phyloP scores from a whole-genome alignment of 64 coral and sea anemone species.

The Montipora efflorescens region DNA sequence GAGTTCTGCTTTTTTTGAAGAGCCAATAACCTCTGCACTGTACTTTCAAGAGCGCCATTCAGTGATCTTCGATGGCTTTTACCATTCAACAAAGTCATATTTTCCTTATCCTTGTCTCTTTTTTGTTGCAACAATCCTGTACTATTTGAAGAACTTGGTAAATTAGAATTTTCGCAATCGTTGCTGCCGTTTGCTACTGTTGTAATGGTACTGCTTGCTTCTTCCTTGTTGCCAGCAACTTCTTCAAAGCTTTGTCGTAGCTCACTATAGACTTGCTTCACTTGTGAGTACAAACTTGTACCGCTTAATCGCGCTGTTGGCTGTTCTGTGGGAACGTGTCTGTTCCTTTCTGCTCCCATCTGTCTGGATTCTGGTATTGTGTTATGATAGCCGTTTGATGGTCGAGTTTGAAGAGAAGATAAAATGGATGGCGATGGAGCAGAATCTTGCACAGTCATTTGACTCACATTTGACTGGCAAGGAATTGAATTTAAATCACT shows the following conservation, averaged over 20 bases:
- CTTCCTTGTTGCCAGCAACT: not conserved
- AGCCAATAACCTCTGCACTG: conserved; percentile 9
- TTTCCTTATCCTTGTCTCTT: not conserved
- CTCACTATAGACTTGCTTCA: conserved; percentile 6
- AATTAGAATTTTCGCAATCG: not conserved
- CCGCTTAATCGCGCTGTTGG: not conserved
- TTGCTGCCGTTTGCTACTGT: not conserved
- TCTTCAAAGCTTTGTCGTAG: not conserved
- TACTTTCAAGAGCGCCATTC: not conserved
- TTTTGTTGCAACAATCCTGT: not conserved
- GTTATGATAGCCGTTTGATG: not conserved
- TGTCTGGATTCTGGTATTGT: not conserved
- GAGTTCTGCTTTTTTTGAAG: not conserved
- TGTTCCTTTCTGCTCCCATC: not conserved
- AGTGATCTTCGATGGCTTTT: not conserved
- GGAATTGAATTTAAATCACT: not conserved
- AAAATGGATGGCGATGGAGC: not conserved
- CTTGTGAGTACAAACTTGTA: not conserved
- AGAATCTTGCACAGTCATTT: not conserved
- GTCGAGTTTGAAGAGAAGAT: not conserved
- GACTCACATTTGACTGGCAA: not conserved
- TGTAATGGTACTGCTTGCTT: too few relatives aligned
- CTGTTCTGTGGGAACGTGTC: not conserved
- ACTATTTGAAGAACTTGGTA: not conserved
- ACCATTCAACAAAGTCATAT: not conserved